A percentile compares a stretch with the other conserved stretches of the same genome.
Conservation (phyloP, 2,113 vertebrate species). For the Lycocorax pyrrhopterus region DNA sequence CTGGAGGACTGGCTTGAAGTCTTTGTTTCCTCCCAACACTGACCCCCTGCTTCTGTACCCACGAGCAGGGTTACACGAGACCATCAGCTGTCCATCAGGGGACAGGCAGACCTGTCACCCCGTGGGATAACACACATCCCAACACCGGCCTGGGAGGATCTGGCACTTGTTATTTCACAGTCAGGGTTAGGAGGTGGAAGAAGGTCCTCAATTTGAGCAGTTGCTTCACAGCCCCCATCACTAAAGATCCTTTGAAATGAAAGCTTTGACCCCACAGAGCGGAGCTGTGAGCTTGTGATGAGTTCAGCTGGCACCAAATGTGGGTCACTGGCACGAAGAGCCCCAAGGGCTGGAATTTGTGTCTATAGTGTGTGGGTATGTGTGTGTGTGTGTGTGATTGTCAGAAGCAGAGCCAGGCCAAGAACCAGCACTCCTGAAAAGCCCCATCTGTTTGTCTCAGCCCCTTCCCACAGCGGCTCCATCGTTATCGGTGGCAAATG, state of each 20-base stretch:
- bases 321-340: neutral
- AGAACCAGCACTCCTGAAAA: constrained; percentile 14
- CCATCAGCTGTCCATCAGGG: neutral
- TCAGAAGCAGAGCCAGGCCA: neutral
- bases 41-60: neutral
- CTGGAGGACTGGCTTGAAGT: neutral
- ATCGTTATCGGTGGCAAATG: constrained; percentile 27
- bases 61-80: neutral
- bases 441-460: constrained; percentile 12
- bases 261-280: neutral
- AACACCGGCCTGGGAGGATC: neutral
- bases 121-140: neutral
- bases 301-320: neutral
- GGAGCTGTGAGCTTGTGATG: neutral
- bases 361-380: neutral
- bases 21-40: neutral
- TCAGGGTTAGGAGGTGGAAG: neutral
- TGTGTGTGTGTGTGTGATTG: neutral
- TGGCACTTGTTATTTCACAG: neutral
- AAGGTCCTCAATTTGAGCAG: neutral
- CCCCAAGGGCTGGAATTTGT: neutral
- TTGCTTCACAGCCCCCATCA: neutral
- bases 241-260: neutral
- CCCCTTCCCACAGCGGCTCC: constrained; percentile 1
- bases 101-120: neutral